Conservation (phyloP, 2,797 vertebrate species). For the Acipenser transmontanus region DNA sequence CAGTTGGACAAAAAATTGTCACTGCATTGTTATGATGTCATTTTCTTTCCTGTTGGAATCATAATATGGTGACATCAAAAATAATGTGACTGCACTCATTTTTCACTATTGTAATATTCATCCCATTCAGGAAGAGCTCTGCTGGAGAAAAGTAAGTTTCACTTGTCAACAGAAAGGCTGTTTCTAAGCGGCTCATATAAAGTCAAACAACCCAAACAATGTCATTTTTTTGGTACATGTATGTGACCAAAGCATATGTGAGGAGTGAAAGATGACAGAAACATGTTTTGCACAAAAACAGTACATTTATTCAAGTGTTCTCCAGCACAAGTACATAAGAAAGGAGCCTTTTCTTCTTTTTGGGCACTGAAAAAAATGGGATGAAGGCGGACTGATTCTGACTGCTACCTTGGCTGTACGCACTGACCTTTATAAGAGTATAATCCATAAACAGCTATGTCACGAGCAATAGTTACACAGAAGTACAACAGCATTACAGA, state of each 20-base stretch:
- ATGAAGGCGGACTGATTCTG: slow-evolving; percentile 68
- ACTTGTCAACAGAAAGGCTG: too few relatives aligned
- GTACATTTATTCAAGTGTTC: slow-evolving; percentile 99
- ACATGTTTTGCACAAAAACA: slow-evolving; percentile 85
- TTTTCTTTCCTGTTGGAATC: too few relatives aligned
- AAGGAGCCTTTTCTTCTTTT: slow-evolving; percentile 83
- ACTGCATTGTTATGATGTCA: too few relatives aligned
- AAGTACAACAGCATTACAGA: slow-evolving; percentile 71
- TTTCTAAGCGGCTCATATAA: too few relatives aligned
- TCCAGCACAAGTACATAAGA: slow-evolving; percentile 98
- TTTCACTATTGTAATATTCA: too few relatives aligned
- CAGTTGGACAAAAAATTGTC: too few relatives aligned
- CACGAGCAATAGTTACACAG: slow-evolving; percentile 83
- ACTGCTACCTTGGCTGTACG: slow-evolving; percentile 93
- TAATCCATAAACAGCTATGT: slow-evolving; percentile 86
- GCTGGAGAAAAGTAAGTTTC: too few relatives aligned
- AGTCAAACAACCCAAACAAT: too few relatives aligned
- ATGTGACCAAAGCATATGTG: background rate
- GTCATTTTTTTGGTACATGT: too few relatives aligned
- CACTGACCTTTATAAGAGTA: slow-evolving; percentile 70
- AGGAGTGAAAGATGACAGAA: slow-evolving; percentile 25
- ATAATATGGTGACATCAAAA: too few relatives aligned
- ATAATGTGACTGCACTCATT: too few relatives aligned
- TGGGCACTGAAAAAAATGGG: slow-evolving; percentile 82
- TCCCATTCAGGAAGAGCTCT: too few relatives aligned